Evolutionary conservation across 2,113 vertebrate species (phyloP).

Genomic region (Pongo abelii): DNA sequence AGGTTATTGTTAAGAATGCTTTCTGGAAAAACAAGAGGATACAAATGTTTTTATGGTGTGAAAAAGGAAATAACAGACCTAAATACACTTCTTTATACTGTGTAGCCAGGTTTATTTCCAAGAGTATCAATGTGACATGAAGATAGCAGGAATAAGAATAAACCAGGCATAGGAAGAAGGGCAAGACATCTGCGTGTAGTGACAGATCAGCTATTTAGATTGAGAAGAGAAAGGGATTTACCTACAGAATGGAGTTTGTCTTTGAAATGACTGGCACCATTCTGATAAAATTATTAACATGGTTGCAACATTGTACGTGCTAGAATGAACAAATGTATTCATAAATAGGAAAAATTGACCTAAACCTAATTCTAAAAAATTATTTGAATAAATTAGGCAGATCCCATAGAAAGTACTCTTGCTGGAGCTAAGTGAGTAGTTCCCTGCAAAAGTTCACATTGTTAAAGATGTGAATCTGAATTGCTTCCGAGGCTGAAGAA

Average conservation of each 20-base stretch:
- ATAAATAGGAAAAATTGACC: background rate
- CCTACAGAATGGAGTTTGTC: background rate
- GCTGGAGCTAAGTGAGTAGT: background rate
- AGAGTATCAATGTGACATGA: background rate
- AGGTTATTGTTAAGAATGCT: background rate
- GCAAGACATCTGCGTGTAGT: background rate
- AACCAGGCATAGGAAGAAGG: background rate
- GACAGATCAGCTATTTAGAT: background rate
- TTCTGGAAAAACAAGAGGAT: background rate
- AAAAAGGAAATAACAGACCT: background rate
- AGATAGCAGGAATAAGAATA: background rate
- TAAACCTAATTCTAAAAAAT: background rate
- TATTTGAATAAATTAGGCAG: background rate
- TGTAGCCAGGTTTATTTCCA: background rate
- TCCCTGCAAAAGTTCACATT: background rate
- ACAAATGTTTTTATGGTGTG: background rate
- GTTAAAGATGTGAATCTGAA: background rate
- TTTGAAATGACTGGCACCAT: background rate
- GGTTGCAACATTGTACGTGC: background rate
- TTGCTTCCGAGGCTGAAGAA: background rate
- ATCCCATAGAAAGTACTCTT: background rate
- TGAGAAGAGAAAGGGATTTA: background rate
- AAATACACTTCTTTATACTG: background rate
- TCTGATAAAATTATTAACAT: background rate
- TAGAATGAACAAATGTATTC: background rate